These are phyloP conservation scores for Ostrea denselamellosa DNA, from an alignment of 1,140 invertebrate species.

Conservation along the genomic window DNA sequence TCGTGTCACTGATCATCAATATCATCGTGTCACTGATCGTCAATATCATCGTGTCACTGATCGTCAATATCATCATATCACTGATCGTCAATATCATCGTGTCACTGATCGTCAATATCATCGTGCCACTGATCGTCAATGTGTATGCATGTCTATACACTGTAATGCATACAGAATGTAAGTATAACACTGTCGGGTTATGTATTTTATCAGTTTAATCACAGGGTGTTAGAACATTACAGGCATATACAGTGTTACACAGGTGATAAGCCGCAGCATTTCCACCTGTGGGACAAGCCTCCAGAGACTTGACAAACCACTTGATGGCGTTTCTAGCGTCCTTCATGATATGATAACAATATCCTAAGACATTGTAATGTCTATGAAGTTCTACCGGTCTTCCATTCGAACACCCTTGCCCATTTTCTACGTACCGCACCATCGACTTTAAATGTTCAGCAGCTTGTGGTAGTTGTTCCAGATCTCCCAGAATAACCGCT, in stretches of 20 bases:
- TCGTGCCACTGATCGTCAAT: too few relatives aligned
- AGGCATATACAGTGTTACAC: neutral
- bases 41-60: too few relatives aligned
- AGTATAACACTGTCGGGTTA: too few relatives aligned
- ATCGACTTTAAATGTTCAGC: neutral
- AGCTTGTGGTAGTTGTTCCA: neutral
- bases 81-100: too few relatives aligned
- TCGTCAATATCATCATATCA: too few relatives aligned
- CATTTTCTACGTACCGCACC: neutral
- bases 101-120: too few relatives aligned
- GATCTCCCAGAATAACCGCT: neutral
- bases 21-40: too few relatives aligned
- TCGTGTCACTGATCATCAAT: too few relatives aligned
- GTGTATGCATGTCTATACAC: too few relatives aligned
- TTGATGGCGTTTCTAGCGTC: neutral
- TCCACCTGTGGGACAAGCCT: neutral
- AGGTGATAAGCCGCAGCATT: conserved; percentile 43
- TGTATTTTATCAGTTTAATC: too few relatives aligned
- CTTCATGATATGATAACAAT: conserved; percentile 23
- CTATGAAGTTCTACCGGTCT: conserved; percentile 7
- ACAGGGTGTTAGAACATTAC: too few relatives aligned
- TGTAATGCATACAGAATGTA: too few relatives aligned
- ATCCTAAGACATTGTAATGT: conserved; percentile 37
- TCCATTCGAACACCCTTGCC: neutral
- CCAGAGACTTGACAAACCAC: conserved; percentile 36